Base-by-base conservation (phyloP, 2,888 invertebrate genomes). In the Metalampra italica region DNA sequence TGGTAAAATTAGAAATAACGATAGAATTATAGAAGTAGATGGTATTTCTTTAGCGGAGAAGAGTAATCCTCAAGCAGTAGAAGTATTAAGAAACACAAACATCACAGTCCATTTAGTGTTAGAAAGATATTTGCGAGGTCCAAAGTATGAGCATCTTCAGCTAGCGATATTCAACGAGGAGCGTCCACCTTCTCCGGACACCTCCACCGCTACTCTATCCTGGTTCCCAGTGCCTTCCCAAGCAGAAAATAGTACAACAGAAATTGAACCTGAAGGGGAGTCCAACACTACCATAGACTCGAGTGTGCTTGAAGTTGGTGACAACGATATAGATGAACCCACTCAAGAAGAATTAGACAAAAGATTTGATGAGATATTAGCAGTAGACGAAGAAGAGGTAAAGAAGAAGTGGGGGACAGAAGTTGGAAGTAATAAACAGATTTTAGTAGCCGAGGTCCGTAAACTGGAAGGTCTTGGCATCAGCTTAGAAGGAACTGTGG, bases 401-500 rank as follows among this genome's bases (percentile, higher is more conserved):
- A 93, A 93, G 73, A 91, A 93, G 51, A 94, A 94, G 81, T 96
- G 96, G 94, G 92, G 93, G 71, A 91, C 92, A 65, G 93, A 97
- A 71, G 91, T 97, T 65, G 96, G 96, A 2, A 91, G 92, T 46
- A 95, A 95, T 53, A 95, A 94, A 66, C 94, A 97, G 78, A 96
- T 98, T 74, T 92, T 98, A 75, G 94, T 98, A 59, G 97, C 97
- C 51, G 97, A 98, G 88, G 91, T 98, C 60, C 94, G 94, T 67
- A 98, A 98, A 90, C 93, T 98, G 67, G 95, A 94, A 68, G 99
- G 98, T 46, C 92, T 99, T 56, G 99, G 99, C 5, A 98, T 99
- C 68, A 98, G 98, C 78, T 91, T 99, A 56, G 98, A 99, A 87
- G 99, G 99, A 32, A 99, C 99, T 0, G 99, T 98, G 11, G 99